Evolutionary conservation across 2,797 vertebrate genomes (phyloP).

Genomic region (Enteromius anoplus): DNA sequence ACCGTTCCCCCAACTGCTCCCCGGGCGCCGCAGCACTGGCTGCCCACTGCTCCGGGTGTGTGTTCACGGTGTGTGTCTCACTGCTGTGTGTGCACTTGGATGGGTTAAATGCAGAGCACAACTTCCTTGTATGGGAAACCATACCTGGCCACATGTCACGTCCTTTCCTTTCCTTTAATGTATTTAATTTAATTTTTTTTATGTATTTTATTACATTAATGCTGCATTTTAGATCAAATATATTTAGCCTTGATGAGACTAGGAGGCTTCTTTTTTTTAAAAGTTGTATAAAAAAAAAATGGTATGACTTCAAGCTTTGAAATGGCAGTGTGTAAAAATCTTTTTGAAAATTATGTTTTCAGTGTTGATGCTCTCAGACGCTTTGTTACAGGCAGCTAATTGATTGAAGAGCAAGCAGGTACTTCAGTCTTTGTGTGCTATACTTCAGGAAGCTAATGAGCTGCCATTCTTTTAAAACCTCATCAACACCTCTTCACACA

Average conservation of each 20-base stretch:
- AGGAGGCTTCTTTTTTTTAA: background rate
- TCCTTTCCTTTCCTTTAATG: too few relatives aligned
- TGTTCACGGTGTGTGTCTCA: too few relatives aligned
- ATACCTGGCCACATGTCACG: too few relatives aligned
- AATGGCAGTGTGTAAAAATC: background rate
- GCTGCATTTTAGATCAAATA: background rate
- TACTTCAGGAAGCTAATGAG: conserved; percentile 52
- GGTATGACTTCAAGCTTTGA: background rate
- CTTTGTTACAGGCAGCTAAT: conserved; percentile 39
- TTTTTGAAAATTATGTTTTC: conserved; percentile 1
- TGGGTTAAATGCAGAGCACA: too few relatives aligned
- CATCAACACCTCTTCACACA: conserved; percentile 41
- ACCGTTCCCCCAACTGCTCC: too few relatives aligned
- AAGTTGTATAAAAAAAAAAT: background rate
- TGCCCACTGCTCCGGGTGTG: too few relatives aligned
- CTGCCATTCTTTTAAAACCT: conserved; percentile 53
- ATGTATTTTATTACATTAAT: too few relatives aligned
- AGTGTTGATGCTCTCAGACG: conserved; percentile 1
- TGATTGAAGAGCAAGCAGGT: conserved; percentile 50
- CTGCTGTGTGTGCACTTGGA: too few relatives aligned
- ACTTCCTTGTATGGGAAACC: too few relatives aligned
- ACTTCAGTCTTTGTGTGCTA: conserved; percentile 40
- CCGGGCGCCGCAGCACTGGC: too few relatives aligned
- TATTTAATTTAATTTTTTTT: too few relatives aligned
- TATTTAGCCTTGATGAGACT: background rate